These are phyloP conservation scores for Ptychochromis oligacanthus DNA, from an alignment of 2,113 vertebrate genomes.

Conservation along the genomic window DNA sequence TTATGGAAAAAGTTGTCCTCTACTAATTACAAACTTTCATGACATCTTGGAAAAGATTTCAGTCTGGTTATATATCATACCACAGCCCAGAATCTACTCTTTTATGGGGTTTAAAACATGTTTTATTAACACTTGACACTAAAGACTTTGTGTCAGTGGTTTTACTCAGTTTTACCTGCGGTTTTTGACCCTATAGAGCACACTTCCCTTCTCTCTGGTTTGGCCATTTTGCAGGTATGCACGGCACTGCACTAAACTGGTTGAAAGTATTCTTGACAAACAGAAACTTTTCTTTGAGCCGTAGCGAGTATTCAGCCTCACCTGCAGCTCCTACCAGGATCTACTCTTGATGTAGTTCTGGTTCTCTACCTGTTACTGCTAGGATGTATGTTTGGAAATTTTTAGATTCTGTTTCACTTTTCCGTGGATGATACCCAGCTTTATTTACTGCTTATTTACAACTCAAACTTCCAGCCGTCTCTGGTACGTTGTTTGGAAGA, in stretches of 20 bases:
- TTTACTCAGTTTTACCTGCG: background rate
- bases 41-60: too few species aligned
- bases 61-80: background rate
- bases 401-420: background rate
- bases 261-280: background rate
- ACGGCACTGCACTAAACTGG: background rate
- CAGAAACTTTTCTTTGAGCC: background rate
- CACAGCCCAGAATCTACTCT: background rate
- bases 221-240: background rate
- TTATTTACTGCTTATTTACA: too few species aligned
- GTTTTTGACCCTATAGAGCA: background rate
- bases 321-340: fast-evolving
- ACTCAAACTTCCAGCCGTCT: too few species aligned
- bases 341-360: fast-evolving
- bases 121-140: background rate
- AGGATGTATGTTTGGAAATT: too few species aligned
- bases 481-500: too few species aligned
- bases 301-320: too few species aligned
- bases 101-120: background rate
- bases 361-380: too few species aligned
- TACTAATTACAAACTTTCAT: background rate
- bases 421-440: too few species aligned
- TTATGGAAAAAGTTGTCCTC: background rate
- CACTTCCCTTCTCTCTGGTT: background rate
- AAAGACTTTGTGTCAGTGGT: background rate